These are phyloP conservation scores for Cephus cinctus DNA, from an alignment of 1,140 invertebrate genomes.

Conservation along the genomic window DNA sequence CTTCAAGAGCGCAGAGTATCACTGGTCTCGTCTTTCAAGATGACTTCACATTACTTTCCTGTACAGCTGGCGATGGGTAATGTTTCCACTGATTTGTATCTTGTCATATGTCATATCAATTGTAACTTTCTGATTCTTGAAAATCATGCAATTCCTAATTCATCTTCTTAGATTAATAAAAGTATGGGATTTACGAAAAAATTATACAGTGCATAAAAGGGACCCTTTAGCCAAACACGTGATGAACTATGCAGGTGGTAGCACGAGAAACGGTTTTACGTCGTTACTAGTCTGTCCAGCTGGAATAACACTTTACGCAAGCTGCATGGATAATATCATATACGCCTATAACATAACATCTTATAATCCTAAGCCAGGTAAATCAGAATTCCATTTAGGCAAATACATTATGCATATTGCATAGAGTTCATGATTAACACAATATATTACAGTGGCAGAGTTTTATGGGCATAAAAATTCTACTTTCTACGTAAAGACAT, in stretches of 20 bases:
- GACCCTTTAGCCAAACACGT: slow-evolving; percentile 70
- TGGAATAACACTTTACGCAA: slow-evolving; percentile 73
- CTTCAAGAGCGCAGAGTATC: slow-evolving; percentile 62
- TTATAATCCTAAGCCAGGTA: slow-evolving; percentile 66
- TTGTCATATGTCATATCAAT: slow-evolving; percentile 8
- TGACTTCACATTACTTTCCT: slow-evolving; percentile 73
- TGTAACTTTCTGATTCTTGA: slow-evolving; percentile 3
- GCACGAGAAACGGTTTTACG: slow-evolving; percentile 73
- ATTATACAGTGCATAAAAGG: slow-evolving; percentile 68
- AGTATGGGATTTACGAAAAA: slow-evolving; percentile 84
- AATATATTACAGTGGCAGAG: slow-evolving; percentile 36
- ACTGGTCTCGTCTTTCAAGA: slow-evolving; percentile 80
- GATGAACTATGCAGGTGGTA: slow-evolving; percentile 70
- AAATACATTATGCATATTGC: slow-evolving; percentile 6
- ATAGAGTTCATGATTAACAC: slow-evolving; percentile 11
- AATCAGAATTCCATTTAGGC: slow-evolving; percentile 8
- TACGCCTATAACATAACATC: slow-evolving; percentile 80
- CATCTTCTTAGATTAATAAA: slow-evolving; percentile 65
- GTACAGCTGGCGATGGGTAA: slow-evolving; percentile 79
- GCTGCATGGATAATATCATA: slow-evolving; percentile 82
- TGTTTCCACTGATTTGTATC: too few relatives aligned
- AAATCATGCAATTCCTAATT: slow-evolving; percentile 4
- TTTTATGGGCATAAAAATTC: slow-evolving; percentile 69
- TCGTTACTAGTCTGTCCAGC: slow-evolving; percentile 73
- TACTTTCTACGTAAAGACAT: slow-evolving; percentile 81